These are phyloP conservation scores for Poecile atricapillus DNA, from an alignment of 2,113 vertebrate species.

Conservation along the genomic window DNA sequence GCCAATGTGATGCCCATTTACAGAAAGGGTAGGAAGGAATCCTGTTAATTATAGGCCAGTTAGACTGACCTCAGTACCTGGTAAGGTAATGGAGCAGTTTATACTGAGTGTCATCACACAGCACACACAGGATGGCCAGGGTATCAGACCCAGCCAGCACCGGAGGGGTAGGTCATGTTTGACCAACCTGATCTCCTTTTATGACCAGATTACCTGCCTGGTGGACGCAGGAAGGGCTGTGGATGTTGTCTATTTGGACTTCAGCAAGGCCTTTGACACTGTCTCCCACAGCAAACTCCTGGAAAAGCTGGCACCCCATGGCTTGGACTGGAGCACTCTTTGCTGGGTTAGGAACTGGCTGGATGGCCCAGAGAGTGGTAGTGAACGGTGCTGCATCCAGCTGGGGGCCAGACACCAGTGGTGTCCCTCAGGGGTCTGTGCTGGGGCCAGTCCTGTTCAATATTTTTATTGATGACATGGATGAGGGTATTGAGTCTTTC, in stretches of 20 bases:
- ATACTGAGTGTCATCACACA: not conserved
- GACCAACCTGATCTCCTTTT: not conserved
- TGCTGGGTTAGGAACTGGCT: not conserved
- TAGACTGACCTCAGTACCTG: not conserved
- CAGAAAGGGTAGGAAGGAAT: not conserved
- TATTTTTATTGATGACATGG: not conserved
- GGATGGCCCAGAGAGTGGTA: not conserved
- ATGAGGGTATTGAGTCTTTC: not conserved
- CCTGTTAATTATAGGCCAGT: too few relatives aligned
- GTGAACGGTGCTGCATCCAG: not conserved
- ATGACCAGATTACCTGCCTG: not conserved
- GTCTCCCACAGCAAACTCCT: not conserved
- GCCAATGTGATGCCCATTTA: not conserved
- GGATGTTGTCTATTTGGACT: not conserved
- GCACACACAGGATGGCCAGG: not conserved
- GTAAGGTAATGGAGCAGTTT: not conserved
- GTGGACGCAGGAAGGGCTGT: not conserved
- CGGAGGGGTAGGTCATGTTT: not conserved
- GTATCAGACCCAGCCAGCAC: not conserved
- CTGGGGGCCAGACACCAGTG: not conserved
- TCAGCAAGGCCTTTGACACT: not conserved
- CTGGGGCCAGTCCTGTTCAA: not conserved
- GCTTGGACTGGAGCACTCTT: not conserved
- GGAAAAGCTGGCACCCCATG: not conserved
- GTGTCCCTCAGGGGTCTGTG: not conserved